These are phyloP conservation scores for Papilio demoleus DNA, from an alignment of 2,888 invertebrate genomes.

Conservation along the genomic window DNA sequence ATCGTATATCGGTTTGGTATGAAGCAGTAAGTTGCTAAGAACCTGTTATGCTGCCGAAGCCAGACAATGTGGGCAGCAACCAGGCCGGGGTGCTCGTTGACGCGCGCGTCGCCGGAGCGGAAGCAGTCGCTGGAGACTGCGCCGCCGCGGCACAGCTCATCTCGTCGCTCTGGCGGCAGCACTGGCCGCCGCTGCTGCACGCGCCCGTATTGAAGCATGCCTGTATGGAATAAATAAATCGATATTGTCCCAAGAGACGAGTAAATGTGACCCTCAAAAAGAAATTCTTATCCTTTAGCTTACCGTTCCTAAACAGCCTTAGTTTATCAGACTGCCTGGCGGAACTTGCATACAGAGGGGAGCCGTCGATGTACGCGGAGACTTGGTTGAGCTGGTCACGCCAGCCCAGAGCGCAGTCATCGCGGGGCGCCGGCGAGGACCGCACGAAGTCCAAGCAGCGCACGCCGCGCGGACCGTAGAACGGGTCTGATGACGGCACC, in stretches of 20 bases:
- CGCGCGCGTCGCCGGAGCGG: slow-evolving; percentile 89
- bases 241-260: too few relatives aligned
- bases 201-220: slow-evolving; percentile 85
- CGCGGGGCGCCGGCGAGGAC: slow-evolving; percentile 90
- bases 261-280: not conserved
- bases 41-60: slow-evolving; percentile 88
- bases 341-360: slow-evolving; percentile 91
- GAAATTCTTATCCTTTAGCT: slow-evolving; percentile 42
- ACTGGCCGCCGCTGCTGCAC: slow-evolving; percentile 84
- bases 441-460: slow-evolving; percentile 92
- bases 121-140: slow-evolving; percentile 90
- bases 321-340: slow-evolving; percentile 88
- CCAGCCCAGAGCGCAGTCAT: slow-evolving; percentile 91
- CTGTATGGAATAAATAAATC: slow-evolving; percentile 55
- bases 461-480: slow-evolving; percentile 87
- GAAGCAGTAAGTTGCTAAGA: not conserved
- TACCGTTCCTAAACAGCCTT: slow-evolving; percentile 90
- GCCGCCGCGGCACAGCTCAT: slow-evolving; percentile 88
- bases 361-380: slow-evolving; percentile 92
- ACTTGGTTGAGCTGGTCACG: slow-evolving; percentile 93
- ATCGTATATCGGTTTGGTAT: too few relatives aligned
- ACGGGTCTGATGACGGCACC: slow-evolving; percentile 88
- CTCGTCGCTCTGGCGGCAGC: slow-evolving; percentile 82
- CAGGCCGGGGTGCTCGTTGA: slow-evolving; percentile 92
- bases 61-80: slow-evolving; percentile 90